Evolutionary conservation across 2,113 vertebrate genomes (phyloP).

Genomic region (Tringa solitaria): DNA sequence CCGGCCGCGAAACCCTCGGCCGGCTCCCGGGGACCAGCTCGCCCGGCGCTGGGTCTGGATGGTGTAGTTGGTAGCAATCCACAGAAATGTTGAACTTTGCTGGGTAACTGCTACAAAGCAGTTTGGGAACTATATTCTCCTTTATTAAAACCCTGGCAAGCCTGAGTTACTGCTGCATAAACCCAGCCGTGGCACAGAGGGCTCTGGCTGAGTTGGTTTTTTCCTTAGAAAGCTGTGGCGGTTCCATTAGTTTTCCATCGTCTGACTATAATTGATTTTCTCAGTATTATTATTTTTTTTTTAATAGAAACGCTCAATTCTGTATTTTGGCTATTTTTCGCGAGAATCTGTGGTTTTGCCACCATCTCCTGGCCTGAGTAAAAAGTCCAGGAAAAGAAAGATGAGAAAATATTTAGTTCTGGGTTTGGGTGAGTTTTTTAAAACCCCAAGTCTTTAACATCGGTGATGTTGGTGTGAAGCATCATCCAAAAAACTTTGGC

Average conservation of each 20-base stretch:
- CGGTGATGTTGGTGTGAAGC: not conserved
- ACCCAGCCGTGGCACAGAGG: not conserved
- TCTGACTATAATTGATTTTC: not conserved
- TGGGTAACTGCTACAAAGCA: not conserved
- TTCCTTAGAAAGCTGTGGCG: constrained; percentile 35
- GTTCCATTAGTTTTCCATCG: not conserved
- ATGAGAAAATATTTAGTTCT: not conserved
- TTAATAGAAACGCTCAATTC: not conserved
- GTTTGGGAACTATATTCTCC: not conserved
- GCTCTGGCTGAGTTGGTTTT: not conserved
- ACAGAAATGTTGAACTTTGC: not conserved
- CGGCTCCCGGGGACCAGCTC: rapidly evolving
- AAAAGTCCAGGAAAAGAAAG: not conserved
- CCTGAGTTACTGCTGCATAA: not conserved
- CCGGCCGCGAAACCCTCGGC: not conserved
- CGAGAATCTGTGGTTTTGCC: not conserved
- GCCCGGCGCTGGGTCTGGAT: not conserved
- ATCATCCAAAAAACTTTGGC: not conserved
- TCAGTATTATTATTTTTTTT: not conserved
- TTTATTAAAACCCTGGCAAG: not conserved
- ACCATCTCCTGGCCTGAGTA: not conserved
- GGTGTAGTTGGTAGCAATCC: not conserved
- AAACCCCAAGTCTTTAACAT: not conserved
- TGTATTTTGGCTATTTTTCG: not conserved
- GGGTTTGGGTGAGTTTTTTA: not conserved